Evolutionary conservation across 2,113 vertebrate genomes (phyloP), one percentile per base, ranked within the genome.

Genomic region (Rostratula benghalensis): DNA sequence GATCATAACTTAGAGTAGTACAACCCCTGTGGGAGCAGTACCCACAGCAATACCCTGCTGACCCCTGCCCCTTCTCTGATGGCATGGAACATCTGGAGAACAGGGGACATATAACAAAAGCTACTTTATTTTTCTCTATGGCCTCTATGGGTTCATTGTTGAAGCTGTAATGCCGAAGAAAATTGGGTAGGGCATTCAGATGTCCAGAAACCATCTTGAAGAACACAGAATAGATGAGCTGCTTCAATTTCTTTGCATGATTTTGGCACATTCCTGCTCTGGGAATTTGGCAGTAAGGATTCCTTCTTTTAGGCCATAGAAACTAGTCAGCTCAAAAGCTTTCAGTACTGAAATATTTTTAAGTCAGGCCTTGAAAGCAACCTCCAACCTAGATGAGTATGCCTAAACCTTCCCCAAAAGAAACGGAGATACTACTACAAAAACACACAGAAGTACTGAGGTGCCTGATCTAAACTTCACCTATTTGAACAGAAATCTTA

Each of bases 1-100:
- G 4, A 94, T 64, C 78, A 39, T 53, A 95, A 82, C 83, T 59
- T 9, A 48, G 33, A 89, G 64, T 22, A 84, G 87, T 50, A 89
- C 17, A 3, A 28, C 35, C 65, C 94, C 89, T 70, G 63, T 84
- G 93, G 91, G 91, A 97, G 94, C 84, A 82, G 89, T 94, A 94
- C 94, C 94, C 89, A 87, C 53, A 60, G 93, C 93, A 94, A 82
- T 45, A 70, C 53, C 67, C 84, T 45, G 76, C 89, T 95, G 86
- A 93, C 76, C 89, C 59, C 76, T 92, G 91, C 76, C 74, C 91
- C 70, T 82, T 76, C 56, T 74, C 83, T 83, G 77, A 95, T 90
- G 86, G 83, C 83, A 90, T 4, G 4, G 83, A 94, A 95, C 96
- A 96, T 96, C 93, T 95, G 95, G 91, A 89, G 69, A 89, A 79